Percentiles rank a stretch among this genome's conserved stretches.
Evolutionary conservation across 2,888 invertebrate species (phyloP).

Genomic region (Spisula subtruncata): DNA sequence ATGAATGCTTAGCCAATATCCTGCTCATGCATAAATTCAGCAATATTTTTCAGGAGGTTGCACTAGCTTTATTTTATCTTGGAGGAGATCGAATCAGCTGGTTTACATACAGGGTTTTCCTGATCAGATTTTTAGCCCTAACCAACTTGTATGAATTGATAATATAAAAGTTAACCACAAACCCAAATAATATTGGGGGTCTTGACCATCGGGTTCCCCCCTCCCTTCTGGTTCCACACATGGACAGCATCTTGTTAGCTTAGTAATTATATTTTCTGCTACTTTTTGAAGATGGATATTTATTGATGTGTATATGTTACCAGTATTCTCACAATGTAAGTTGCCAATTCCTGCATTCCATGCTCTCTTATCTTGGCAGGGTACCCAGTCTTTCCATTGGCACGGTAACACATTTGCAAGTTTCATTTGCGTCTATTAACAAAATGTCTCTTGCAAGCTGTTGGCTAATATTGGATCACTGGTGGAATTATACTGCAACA

Average conservation of each 20-base stretch:
- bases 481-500: background rate
- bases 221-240: too few relatives aligned
- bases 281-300: background rate
- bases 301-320: background rate
- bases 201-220: too few relatives aligned
- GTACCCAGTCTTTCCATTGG: background rate
- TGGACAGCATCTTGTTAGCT: background rate
- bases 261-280: background rate
- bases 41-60: too few relatives aligned
- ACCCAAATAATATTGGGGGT: too few relatives aligned
- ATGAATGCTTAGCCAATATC: too few relatives aligned
- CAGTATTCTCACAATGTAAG: background rate
- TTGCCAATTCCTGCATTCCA: constrained; percentile 25
- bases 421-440: background rate
- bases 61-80: too few relatives aligned
- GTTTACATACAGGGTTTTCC: too few relatives aligned
- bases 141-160: too few relatives aligned
- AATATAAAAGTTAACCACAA: too few relatives aligned
- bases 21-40: too few relatives aligned
- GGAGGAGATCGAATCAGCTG: too few relatives aligned
- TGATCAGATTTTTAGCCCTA: too few relatives aligned
- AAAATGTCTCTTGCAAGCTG: constrained; percentile 13
- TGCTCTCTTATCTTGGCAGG: constrained; percentile 9
- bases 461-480: background rate
- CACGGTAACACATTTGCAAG: constrained; percentile 23